These are phyloP conservation scores for Ceratotherium simum DNA, from an alignment of 2,113 vertebrate species.

Conservation along the genomic window DNA sequence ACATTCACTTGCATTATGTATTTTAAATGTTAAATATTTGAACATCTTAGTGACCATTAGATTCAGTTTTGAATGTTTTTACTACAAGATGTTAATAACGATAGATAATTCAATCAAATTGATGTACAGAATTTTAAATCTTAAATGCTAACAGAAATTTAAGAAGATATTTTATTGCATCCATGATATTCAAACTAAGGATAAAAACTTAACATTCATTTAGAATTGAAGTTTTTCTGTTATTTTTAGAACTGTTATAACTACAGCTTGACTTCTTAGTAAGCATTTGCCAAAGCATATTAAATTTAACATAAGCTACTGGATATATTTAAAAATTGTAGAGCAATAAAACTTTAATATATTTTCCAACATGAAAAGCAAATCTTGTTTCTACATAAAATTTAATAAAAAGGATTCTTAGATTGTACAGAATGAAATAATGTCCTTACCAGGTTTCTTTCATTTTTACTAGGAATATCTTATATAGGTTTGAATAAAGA, in stretches of 20 bases:
- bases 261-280: conserved; percentile 29
- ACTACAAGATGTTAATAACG: neutral
- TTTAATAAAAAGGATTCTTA: conserved; percentile 69
- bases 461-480: conserved; percentile 68
- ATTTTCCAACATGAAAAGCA: conserved; percentile 76
- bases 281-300: conserved; percentile 48
- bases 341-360: conserved; percentile 68
- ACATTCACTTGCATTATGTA: neutral
- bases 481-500: conserved; percentile 53
- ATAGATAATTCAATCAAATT: neutral
- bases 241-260: conserved; percentile 50
- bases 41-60: neutral
- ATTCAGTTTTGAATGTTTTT: neutral
- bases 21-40: conserved; percentile 34
- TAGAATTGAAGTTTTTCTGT: conserved; percentile 26
- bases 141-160: neutral
- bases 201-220: neutral
- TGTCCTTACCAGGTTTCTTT: conserved; percentile 68
- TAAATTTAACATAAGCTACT: conserved; percentile 71
- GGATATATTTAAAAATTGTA: conserved; percentile 51
- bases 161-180: neutral
- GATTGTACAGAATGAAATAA: conserved; percentile 64
- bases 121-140: conserved; percentile 10
- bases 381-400: conserved; percentile 65
- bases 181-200: neutral